phyloP scores from a whole-genome alignment of 2,888 invertebrate species.

The Lamellibrachia satsuma region DNA sequence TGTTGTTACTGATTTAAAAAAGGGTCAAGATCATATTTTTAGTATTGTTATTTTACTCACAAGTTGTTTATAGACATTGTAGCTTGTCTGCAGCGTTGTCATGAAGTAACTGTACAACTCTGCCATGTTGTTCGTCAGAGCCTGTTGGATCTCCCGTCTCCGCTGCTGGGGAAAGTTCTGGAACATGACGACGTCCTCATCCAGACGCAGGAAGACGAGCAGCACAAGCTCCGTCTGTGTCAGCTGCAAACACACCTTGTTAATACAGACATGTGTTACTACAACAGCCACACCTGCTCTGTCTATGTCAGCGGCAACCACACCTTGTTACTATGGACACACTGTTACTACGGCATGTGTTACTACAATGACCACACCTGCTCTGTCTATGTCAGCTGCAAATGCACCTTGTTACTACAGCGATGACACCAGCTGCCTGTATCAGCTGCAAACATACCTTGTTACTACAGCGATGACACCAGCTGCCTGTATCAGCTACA shows the following conservation, averaged over 20 bases:
- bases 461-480: neutral
- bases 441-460: neutral
- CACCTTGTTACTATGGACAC: neutral
- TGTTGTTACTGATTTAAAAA: neutral
- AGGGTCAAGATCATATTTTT: neutral
- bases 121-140: conserved; percentile 85
- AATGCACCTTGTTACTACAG: conserved; percentile 20
- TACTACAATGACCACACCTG: conserved; percentile 81
- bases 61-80: conserved; percentile 32
- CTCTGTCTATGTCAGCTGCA: conserved; percentile 79
- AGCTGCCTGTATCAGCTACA: conserved; percentile 79
- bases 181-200: conserved; percentile 90
- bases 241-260: conserved; percentile 48
- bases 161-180: conserved; percentile 85
- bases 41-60: conserved; percentile 17
- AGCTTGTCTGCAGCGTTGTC: conserved; percentile 32
- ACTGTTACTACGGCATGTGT: neutral
- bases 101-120: conserved; percentile 77
- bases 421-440: neutral
- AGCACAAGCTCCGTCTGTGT: conserved; percentile 90
- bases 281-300: conserved; percentile 87
- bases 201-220: conserved; percentile 85
- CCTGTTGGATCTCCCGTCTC: conserved; percentile 87
- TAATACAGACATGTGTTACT: neutral
- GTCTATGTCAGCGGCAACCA: conserved; percentile 74